Conservation (phyloP, 2,888 invertebrate genomes). For the Drosophila meridiana region DNA sequence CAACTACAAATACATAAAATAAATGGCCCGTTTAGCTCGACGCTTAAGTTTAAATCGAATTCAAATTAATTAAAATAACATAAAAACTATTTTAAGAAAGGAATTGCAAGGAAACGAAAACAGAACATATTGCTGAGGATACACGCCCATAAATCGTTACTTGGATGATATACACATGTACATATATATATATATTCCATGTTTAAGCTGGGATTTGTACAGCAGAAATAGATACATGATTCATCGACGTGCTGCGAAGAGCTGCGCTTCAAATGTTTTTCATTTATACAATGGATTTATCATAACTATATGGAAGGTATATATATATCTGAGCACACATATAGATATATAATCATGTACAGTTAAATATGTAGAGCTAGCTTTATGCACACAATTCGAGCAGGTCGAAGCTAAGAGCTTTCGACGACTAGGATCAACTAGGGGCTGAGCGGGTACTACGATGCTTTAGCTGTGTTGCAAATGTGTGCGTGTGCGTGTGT, state of each 20-base stretch:
- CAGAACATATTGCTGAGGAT: constrained; percentile 10
- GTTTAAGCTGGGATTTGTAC: constrained; percentile 30
- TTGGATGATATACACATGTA: background rate
- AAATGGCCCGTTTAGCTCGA: constrained; percentile 25
- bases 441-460: constrained; percentile 9
- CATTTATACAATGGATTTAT: constrained; percentile 10
- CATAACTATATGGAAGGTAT: constrained; percentile 13
- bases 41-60: constrained; percentile 8
- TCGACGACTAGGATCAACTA: constrained; percentile 24
- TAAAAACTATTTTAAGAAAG: background rate
- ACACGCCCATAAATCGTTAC: background rate
- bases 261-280: constrained; percentile 9
- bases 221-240: constrained; percentile 12
- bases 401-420: constrained; percentile 5
- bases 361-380: background rate
- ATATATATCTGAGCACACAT: background rate
- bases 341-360: background rate
- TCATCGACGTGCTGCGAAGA: background rate
- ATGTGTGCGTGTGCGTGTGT: constrained; percentile 8
- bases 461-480: background rate
- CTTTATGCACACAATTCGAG: constrained; percentile 16
- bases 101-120: constrained; percentile 1
- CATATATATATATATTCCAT: background rate
- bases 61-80: constrained; percentile 1
- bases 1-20: constrained; percentile 28